Conservation (phyloP, 2,888 invertebrate genomes). For the Athripsodes cinereus region DNA sequence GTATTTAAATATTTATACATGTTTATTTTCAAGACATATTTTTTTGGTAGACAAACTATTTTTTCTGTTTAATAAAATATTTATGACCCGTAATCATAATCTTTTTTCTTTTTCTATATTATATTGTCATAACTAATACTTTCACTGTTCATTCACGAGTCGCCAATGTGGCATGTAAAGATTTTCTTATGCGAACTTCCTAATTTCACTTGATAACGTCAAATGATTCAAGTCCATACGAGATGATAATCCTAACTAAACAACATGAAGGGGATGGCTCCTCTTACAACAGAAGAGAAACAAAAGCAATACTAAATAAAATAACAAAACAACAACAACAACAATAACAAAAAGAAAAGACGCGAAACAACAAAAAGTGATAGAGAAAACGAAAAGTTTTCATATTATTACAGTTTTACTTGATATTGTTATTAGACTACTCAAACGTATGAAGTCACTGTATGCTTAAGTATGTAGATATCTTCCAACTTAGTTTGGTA, state of each 20-base stretch:
- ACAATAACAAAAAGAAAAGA: not conserved
- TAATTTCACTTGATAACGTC: not conserved
- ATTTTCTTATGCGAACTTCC: not conserved
- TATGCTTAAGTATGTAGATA: not conserved
- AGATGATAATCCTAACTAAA: not conserved
- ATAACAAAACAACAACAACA: not conserved
- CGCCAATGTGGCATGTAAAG: not conserved
- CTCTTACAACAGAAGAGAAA: not conserved
- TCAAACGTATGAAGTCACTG: conserved; percentile 1
- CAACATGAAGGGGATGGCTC: not conserved
- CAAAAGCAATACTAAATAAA: not conserved
- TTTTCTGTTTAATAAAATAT: no score
- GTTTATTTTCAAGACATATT: no score
- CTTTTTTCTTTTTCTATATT: no score
- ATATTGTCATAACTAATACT: no score
- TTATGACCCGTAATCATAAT: no score
- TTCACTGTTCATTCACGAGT: no score
- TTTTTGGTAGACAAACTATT: no score
- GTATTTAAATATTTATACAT: no score
- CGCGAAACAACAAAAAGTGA: not conserved
- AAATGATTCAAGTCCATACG: not conserved
- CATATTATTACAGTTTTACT: conserved; percentile 1
- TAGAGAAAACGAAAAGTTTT: conserved; percentile 1
- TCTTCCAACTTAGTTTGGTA: no score
- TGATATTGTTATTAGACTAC: not conserved